Evolutionary conservation across 2,888 invertebrate genomes (phyloP).

Genomic region (Sicus ferrugineus): DNA sequence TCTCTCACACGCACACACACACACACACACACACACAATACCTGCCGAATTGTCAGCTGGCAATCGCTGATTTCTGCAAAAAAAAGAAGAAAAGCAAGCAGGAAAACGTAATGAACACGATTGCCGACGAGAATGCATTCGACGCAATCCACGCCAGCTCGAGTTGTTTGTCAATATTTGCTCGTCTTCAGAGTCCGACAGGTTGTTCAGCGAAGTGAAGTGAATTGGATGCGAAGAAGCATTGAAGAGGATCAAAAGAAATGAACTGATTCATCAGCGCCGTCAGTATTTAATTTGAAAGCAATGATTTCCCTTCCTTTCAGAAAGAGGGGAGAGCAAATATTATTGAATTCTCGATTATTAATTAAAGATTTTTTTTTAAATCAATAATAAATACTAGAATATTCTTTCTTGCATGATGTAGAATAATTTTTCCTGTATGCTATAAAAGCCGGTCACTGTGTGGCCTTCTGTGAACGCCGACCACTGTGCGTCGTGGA

Average conservation of each 20-base stretch:
- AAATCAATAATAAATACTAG: too few species aligned
- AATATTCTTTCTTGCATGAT: too few species aligned
- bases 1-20: neutral
- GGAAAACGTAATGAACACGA: slow-evolving; percentile 1
- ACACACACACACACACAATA: neutral
- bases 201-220: neutral
- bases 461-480: too few species aligned
- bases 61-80: neutral
- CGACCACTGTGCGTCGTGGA: too few species aligned
- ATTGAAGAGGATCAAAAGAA: neutral
- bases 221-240: neutral
- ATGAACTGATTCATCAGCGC: neutral
- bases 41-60: neutral
- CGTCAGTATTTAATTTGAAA: too few species aligned
- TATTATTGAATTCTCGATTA: too few species aligned
- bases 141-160: slow-evolving; percentile 14
- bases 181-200: slow-evolving; percentile 9
- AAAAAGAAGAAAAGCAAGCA: neutral
- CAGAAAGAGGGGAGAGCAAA: too few species aligned
- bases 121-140: neutral
- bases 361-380: too few species aligned
- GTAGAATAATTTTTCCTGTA: too few species aligned
- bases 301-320: neutral
- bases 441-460: too few species aligned
- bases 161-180: slow-evolving; percentile 21